Evolutionary conservation across 2,113 vertebrate genomes (phyloP).

Genomic region (Tonatia bakeri): DNA sequence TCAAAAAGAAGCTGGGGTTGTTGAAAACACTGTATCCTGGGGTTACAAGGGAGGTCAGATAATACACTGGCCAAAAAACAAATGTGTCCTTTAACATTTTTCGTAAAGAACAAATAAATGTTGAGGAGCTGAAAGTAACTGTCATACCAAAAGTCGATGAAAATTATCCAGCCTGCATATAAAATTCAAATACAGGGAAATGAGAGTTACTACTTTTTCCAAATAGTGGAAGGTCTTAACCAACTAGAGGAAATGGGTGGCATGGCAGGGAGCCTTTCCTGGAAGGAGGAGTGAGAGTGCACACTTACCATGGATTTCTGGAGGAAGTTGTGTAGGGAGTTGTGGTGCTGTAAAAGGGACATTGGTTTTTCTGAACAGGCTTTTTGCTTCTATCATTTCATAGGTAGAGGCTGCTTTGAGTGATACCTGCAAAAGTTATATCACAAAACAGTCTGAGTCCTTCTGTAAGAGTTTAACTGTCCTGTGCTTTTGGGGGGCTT

Average conservation of each 20-base stretch:
- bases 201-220: background rate
- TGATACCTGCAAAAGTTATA: background rate
- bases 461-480: background rate
- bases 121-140: background rate
- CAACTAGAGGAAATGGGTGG: background rate
- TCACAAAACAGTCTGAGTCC: background rate
- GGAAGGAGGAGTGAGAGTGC: background rate
- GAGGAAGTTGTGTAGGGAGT: rapidly evolving
- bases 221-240: background rate
- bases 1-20: background rate
- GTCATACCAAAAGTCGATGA: background rate
- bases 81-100: background rate
- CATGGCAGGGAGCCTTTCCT: background rate
- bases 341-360: background rate
- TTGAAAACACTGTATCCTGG: rapidly evolving
- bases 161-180: rapidly evolving
- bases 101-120: background rate
- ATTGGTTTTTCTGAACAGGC: background rate
- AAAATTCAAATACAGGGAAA: too few relatives aligned
- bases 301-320: background rate
- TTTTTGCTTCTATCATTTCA: background rate
- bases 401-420: background rate
- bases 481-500: too few relatives aligned
- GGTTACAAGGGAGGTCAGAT: background rate
- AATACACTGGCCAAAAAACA: background rate